Conservation (phyloP, 2,113 vertebrate genomes). For the Lucifuga dentata region DNA sequence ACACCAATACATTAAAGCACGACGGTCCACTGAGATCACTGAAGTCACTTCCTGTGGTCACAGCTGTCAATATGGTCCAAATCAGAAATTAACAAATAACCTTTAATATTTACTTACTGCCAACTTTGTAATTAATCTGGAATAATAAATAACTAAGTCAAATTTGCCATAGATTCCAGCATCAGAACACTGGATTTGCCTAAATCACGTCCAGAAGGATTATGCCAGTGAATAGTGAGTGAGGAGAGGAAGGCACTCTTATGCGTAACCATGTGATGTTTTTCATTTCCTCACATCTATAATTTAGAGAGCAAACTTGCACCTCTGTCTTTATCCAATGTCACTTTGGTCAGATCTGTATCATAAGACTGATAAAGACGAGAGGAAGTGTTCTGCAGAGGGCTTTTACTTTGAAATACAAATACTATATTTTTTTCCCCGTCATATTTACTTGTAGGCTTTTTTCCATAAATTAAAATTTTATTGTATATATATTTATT, state of each 20-base stretch:
- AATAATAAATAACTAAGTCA: too few relatives aligned
- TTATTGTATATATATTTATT: conserved; percentile 16
- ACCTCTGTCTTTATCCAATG: conserved; percentile 1
- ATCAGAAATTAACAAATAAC: conserved; percentile 39
- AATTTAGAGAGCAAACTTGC: too few relatives aligned
- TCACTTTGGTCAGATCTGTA: conserved; percentile 22
- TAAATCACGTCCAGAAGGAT: too few relatives aligned
- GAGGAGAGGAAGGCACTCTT: too few relatives aligned
- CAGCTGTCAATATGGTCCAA: conserved; percentile 33
- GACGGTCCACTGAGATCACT: not conserved
- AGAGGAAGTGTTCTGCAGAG: too few relatives aligned
- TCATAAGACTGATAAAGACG: conserved; percentile 11
- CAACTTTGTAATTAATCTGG: conserved; percentile 2
- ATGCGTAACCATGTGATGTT: too few relatives aligned
- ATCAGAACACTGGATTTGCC: too few relatives aligned
- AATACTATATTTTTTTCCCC: too few relatives aligned
- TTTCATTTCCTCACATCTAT: not conserved
- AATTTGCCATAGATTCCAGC: too few relatives aligned
- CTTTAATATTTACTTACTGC: conserved; percentile 26
- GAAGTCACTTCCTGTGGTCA: conserved; percentile 33
- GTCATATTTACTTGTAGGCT: too few relatives aligned
- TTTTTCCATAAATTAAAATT: conserved; percentile 12
- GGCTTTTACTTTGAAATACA: too few relatives aligned
- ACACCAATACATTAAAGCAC: conserved; percentile 41
- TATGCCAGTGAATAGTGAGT: too few relatives aligned